Evolutionary conservation across 1,140 invertebrate genomes (phyloP).

Genomic region (Myzus persicae): DNA sequence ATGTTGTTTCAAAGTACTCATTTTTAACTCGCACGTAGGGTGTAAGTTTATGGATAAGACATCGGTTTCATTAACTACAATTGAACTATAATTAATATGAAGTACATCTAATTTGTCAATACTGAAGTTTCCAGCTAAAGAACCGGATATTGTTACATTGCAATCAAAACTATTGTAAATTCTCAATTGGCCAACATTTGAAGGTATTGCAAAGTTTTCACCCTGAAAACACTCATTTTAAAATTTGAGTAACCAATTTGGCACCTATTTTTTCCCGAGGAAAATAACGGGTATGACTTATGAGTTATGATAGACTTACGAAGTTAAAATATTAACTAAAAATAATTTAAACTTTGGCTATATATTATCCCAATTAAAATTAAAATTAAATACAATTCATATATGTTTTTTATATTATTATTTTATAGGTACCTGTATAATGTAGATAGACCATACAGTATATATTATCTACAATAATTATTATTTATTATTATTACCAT

Average conservation of each 20-base stretch:
- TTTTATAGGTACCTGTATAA: too few relatives aligned
- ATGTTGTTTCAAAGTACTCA: not conserved
- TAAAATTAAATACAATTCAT: too few relatives aligned
- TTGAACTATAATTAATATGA: not conserved
- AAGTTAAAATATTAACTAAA: not conserved
- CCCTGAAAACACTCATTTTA: not conserved
- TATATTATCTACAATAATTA: too few relatives aligned
- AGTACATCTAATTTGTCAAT: not conserved
- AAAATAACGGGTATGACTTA: not conserved
- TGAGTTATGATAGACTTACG: too few relatives aligned
- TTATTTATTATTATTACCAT: too few relatives aligned
- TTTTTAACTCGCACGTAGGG: not conserved
- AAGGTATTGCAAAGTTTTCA: not conserved
- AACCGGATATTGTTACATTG: conserved; percentile 19
- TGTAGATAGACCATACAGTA: too few relatives aligned
- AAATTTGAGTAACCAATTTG: not conserved
- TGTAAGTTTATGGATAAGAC: not conserved
- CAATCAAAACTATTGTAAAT: conserved; percentile 72
- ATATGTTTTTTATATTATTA: too few relatives aligned
- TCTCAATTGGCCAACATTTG: conserved; percentile 71
- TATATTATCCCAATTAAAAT: too few relatives aligned
- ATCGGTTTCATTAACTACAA: not conserved
- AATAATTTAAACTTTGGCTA: not conserved
- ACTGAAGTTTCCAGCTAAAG: conserved; percentile 61
- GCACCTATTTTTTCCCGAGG: not conserved